Evolutionary conservation across 1,140 invertebrate species (phyloP), one percentile per base, ranked within the genome.

Genomic region (Cydia splendana): DNA sequence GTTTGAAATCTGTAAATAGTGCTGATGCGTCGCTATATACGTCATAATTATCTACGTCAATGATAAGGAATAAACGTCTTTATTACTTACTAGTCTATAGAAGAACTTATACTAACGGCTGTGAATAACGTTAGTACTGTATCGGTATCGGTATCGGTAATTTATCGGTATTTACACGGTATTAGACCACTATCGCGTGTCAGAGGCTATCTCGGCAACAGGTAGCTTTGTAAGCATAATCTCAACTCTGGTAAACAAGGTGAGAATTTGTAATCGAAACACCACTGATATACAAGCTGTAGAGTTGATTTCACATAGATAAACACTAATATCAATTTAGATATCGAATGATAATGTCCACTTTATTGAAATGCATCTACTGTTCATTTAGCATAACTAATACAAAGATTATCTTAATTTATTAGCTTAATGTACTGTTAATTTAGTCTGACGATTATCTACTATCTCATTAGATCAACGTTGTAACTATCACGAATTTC

Each of bases 171-270:
- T 62, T 62, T 62, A 62, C 57, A 45, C 4, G 34, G 34, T 69
- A 71, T 42, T 71, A 71, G 34, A 71, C 67, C 34, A 20, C 45
- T 71, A 71, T 71, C 67, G 30, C n/a, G 67, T 71, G 67, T 71
- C 67, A 71, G 30, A 71, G 65, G 65, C 34, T 71, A 71, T 71
- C 67, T 38, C 30, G 4, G 67, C 67, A 71, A 71, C 67, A 71
- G 67, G 30, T 38, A 71, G 67, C 67, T 71, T 71, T 45, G 65
- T 67, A 71, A 71, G 30, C 67, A 18, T 38, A 71, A 38, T 18
- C 34, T 38, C 15, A 9, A 30, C 34, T 38, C 20, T 18, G 13
- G 24, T 67, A 34, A 67, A 67, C 65, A 67, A 71, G 28, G 34
- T 20, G 67, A 42, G 30, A 62, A 62, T 62, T 62, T 62, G 57